phyloP scores from a whole-genome alignment of 2,888 invertebrate species.

The Chymomyza fuscimana region DNA sequence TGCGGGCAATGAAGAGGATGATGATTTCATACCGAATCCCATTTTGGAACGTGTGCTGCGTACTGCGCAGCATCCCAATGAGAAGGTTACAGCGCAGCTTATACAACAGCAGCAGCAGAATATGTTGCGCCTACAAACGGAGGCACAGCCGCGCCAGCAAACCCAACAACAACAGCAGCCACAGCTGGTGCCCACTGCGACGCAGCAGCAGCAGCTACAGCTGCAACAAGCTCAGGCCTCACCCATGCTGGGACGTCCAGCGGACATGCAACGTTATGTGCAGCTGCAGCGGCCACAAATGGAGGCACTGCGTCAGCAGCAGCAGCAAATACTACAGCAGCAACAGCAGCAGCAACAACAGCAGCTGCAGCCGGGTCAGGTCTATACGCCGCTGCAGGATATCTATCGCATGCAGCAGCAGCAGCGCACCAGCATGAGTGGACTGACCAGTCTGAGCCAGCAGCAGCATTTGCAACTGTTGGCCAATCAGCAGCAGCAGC shows the following conservation, averaged over 20 bases:
- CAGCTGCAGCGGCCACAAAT: conserved; percentile 74
- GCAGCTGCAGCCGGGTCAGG: conserved; percentile 65
- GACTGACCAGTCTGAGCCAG: conserved; percentile 75
- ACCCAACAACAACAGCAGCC: conserved; percentile 50
- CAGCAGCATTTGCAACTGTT: conserved; percentile 74
- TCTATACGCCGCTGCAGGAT: conserved; percentile 74
- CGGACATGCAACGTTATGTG: conserved; percentile 77
- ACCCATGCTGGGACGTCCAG: conserved; percentile 67
- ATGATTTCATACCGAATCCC: conserved; percentile 94
- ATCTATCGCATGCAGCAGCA: conserved; percentile 75
- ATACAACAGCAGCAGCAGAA: conserved; percentile 80
- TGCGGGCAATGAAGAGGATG: conserved; percentile 94
- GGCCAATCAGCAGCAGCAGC: conserved; percentile 61
- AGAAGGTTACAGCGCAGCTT: conserved; percentile 81
- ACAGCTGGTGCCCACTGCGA: conserved; percentile 27
- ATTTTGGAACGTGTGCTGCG: conserved; percentile 92
- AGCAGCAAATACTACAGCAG: conserved; percentile 56
- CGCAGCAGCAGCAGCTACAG: conserved; percentile 30
- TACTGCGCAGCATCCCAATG: conserved; percentile 86
- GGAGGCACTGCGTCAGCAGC: conserved; percentile 66
- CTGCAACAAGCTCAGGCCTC: conserved; percentile 60
- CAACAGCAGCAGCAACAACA: conserved; percentile 73
- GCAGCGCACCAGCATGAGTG: conserved; percentile 77
- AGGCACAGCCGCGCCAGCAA: conserved; percentile 75
- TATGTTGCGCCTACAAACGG: conserved; percentile 80